phyloP scores from a whole-genome alignment of 2,113 vertebrate genomes.

The Carollia perspicillata region DNA sequence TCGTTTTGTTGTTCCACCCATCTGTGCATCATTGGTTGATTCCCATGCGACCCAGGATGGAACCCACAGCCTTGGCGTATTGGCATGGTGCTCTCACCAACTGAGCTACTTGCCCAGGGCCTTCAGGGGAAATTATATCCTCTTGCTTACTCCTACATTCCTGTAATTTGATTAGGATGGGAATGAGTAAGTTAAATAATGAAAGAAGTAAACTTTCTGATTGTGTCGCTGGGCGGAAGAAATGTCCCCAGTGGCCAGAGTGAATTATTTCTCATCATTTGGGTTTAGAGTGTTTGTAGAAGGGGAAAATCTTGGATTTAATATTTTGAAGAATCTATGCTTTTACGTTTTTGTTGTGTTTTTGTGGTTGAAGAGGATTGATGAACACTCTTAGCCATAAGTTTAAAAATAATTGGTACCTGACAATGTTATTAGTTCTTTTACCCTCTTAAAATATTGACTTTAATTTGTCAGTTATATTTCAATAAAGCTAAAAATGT shows the following conservation, averaged over 20 bases:
- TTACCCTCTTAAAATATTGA: neutral
- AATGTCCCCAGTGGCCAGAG: constrained; percentile 29
- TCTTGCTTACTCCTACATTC: neutral
- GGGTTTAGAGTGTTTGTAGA: constrained; percentile 38
- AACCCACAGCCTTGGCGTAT: too few relatives aligned
- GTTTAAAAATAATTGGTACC: neutral
- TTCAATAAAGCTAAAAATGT: neutral
- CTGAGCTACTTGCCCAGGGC: too few relatives aligned
- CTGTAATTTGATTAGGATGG: neutral
- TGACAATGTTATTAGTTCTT: neutral
- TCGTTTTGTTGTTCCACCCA: too few relatives aligned
- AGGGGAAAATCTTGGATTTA: neutral
- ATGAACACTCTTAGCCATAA: constrained; percentile 12
- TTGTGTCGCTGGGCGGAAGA: constrained; percentile 10
- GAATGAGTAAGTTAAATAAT: constrained; percentile 36
- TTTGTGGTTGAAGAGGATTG: neutral
- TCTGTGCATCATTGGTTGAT: too few relatives aligned
- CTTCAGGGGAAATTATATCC: neutral
- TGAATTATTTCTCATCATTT: constrained; percentile 50
- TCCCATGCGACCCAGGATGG: too few relatives aligned
- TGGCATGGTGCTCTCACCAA: too few relatives aligned
- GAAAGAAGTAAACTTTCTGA: constrained; percentile 13
- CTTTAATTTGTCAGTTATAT: neutral
- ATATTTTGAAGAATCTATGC: constrained; percentile 5
- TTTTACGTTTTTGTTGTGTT: constrained; percentile 3